Evolutionary conservation across 1,140 invertebrate species (phyloP).

Genomic region (Notospermus geniculatus): DNA sequence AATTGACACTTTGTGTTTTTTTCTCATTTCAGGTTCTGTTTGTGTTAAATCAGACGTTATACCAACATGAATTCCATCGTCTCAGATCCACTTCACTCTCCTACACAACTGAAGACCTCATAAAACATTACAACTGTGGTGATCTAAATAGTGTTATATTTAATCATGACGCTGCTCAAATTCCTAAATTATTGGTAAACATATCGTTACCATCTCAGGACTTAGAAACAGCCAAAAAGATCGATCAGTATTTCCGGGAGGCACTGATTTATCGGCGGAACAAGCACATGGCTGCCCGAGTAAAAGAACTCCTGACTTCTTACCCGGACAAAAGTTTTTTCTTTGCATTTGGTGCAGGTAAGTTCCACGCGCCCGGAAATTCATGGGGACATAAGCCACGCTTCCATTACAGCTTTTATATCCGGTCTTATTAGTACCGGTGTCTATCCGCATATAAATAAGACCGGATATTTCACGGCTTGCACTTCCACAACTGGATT

Average conservation of each 20-base stretch:
- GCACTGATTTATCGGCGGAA: slow-evolving; percentile 62
- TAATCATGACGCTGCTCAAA: slow-evolving; percentile 57
- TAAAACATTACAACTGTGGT: slow-evolving; percentile 62
- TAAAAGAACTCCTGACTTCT: slow-evolving; percentile 53
- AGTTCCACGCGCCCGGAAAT: slow-evolving; percentile 17
- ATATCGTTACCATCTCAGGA: slow-evolving; percentile 38
- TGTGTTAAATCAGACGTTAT: slow-evolving; percentile 61
- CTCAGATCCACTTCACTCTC: slow-evolving; percentile 41
- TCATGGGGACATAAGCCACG: background rate
- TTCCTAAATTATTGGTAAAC: slow-evolving; percentile 42
- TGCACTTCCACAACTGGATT: too few relatives aligned
- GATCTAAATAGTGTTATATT: slow-evolving; percentile 61
- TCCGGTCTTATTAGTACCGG: too few relatives aligned
- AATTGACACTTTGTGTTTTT: background rate
- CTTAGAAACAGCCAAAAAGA: slow-evolving; percentile 50
- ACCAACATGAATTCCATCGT: slow-evolving; percentile 58
- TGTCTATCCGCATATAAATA: too few relatives aligned
- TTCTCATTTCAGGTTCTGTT: slow-evolving; percentile 59
- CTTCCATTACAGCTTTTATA: too few relatives aligned
- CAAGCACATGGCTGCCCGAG: slow-evolving; percentile 58
- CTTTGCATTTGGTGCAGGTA: slow-evolving; percentile 64
- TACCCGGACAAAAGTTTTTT: slow-evolving; percentile 61
- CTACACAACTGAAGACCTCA: slow-evolving; percentile 59
- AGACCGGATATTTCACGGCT: too few relatives aligned
- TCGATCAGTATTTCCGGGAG: slow-evolving; percentile 61